phyloP scores from a whole-genome alignment of 1,140 invertebrate genomes.

The Drosophila virilis region DNA sequence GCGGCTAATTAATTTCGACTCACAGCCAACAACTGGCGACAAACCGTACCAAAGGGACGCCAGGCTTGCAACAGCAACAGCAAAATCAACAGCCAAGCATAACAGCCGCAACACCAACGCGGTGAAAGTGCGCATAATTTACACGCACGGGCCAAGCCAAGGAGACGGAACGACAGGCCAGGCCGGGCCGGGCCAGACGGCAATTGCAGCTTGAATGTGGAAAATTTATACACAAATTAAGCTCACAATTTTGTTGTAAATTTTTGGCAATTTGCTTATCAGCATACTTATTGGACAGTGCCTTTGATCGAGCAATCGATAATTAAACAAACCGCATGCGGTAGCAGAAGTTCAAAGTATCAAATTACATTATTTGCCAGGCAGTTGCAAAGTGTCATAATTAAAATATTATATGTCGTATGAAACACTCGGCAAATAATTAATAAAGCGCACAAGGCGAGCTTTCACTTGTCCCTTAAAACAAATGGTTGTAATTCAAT shows the following conservation, averaged over 20 bases:
- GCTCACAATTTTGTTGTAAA: slow-evolving; percentile 62
- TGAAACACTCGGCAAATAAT: slow-evolving; percentile 4
- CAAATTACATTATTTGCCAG: slow-evolving; percentile 47
- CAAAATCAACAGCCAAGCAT: slow-evolving; percentile 17
- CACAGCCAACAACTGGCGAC: slow-evolving; percentile 50
- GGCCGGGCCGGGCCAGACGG: not conserved
- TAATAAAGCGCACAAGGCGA: slow-evolving; percentile 43
- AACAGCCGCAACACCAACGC: slow-evolving; percentile 34
- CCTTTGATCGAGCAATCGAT: slow-evolving; percentile 43
- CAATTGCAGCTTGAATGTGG: slow-evolving; percentile 7
- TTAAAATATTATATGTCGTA: slow-evolving; percentile 62
- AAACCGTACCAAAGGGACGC: slow-evolving; percentile 54
- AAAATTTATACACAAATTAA: slow-evolving; percentile 58
- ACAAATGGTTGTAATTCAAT: not conserved
- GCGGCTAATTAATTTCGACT: slow-evolving; percentile 78
- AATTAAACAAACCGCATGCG: slow-evolving; percentile 78
- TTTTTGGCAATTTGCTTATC: slow-evolving; percentile 76
- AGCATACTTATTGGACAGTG: slow-evolving; percentile 1
- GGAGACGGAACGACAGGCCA: not conserved
- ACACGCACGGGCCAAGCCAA: slow-evolving; percentile 56
- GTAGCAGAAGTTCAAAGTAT: slow-evolving; percentile 53
- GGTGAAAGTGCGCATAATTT: slow-evolving; percentile 81
- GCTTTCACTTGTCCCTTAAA: slow-evolving; percentile 56
- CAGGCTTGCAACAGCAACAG: slow-evolving; percentile 36
- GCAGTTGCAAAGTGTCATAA: slow-evolving; percentile 61